Conservation (phyloP, 2,888 invertebrate genomes). For the Poecilobothrus nobilitatus region DNA sequence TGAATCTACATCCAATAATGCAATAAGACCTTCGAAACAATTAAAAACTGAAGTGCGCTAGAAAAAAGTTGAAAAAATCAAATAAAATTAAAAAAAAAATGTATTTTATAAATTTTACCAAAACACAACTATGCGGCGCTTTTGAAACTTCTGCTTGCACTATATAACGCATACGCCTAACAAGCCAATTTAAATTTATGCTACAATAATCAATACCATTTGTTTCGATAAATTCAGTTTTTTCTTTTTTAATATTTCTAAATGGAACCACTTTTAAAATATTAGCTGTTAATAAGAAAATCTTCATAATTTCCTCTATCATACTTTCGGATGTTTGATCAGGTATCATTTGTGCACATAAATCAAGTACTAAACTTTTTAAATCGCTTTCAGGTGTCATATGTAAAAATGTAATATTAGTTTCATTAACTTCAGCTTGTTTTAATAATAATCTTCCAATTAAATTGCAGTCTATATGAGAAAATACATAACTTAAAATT, state of each 20-base stretch:
- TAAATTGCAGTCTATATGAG: conserved; percentile 53
- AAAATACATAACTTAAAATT: conserved; percentile 63
- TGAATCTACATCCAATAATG: conserved; percentile 53
- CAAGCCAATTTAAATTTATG: conserved; percentile 58
- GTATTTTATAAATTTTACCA: conserved; percentile 51
- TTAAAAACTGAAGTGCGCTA: conserved; percentile 74
- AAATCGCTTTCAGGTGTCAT: conserved; percentile 53
- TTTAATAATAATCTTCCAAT: conserved; percentile 46
- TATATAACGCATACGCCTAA: conserved; percentile 64
- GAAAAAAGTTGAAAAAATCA: conserved; percentile 28
- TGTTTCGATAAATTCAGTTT: neutral
- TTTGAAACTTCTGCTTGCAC: conserved; percentile 72
- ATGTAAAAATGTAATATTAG: conserved; percentile 51
- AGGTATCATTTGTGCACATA: conserved; percentile 65
- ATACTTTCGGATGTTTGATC: conserved; percentile 59
- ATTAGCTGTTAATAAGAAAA: conserved; percentile 60
- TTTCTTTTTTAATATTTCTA: conserved; percentile 27
- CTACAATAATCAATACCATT: neutral
- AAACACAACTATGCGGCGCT: conserved; percentile 55
- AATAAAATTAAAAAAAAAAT: conserved; percentile 13
- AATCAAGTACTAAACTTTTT: conserved; percentile 61
- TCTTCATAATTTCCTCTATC: conserved; percentile 62
- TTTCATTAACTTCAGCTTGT: conserved; percentile 29
- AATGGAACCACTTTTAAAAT: conserved; percentile 51
- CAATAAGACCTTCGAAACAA: conserved; percentile 67